Evolutionary conservation across 2,113 vertebrate species (phyloP), one percentile per base, ranked within the genome.

Genomic region (Osmerus mordax): DNA sequence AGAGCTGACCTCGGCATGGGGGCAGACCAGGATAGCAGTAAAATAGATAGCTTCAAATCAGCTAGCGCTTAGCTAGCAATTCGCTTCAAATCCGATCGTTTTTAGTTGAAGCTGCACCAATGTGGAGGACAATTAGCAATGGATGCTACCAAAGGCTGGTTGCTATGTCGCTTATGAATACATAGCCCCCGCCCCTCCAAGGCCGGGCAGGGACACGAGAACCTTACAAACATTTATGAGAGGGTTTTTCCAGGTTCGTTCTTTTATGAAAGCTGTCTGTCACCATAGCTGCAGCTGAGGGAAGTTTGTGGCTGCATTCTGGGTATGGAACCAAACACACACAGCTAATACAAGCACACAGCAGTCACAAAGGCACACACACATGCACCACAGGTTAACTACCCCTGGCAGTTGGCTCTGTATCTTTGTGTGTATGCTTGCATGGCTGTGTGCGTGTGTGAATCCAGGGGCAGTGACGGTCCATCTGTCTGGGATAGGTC

Each of bases 221-320:
- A 66, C 76, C 76, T 84, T 72, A 78, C 74, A 64, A 79, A 60
- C 68, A 73, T 83, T 79, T 78, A 74, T 78, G 64, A 16, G 4
- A 79, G 74, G 81, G 73, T 68, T 82, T 84, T 89, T 88, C 78
- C 86, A 76, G 70, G 9, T 47, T 67, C 7, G 36, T 65, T 67
- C 70, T 72, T 68, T 47, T 60, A 58, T 41, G 67, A 76, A 58
- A 72, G 69, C 18, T 32, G 56, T 78, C 25, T 32, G 59, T 74
- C 66, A 78, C 71, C 71, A 75, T 73, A 78, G 70, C 19, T 77
- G 70, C 72, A 78, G 66, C 69, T 75, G 73, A 75, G 83, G 76
- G 82, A 75, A 67, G 67, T 68, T 47, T 85, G 86, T 76, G 71
- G 83, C 66, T 80, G 65, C 68, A 67, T 70, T 75, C 73, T 70